Evolutionary conservation across 2,113 vertebrate species (phyloP).

Genomic region (Papio anubis): DNA sequence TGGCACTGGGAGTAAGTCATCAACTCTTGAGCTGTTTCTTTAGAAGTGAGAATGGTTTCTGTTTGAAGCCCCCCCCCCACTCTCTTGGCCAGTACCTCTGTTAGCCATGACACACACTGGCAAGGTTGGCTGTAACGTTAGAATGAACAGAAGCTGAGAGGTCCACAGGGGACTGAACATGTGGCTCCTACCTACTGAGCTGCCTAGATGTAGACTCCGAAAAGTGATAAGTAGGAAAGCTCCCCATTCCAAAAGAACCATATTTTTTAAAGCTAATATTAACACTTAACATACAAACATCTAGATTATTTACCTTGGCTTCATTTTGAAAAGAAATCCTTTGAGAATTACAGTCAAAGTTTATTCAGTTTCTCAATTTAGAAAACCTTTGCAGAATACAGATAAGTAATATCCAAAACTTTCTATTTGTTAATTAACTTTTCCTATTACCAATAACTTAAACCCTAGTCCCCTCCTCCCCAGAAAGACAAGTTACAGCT

Average conservation of each 20-base stretch:
- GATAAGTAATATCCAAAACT: conserved; percentile 17
- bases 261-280: conserved; percentile 50
- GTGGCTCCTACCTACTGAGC: neutral
- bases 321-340: conserved; percentile 36
- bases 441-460: conserved; percentile 64
- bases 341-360: conserved; percentile 11
- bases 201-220: neutral
- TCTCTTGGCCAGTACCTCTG: neutral
- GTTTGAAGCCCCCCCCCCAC: neutral
- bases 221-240: neutral
- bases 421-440: conserved; percentile 68
- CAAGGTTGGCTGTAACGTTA: neutral
- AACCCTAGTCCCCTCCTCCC: conserved; percentile 68
- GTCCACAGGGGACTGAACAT: neutral
- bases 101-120: neutral
- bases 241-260: neutral
- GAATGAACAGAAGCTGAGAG: neutral
- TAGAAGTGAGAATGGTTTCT: neutral
- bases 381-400: conserved; percentile 66
- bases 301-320: conserved; percentile 22
- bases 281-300: conserved; percentile 9
- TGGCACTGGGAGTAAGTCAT: neutral
- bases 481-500: conserved; percentile 76
- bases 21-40: neutral
- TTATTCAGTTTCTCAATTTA: conserved; percentile 54